Evolutionary conservation across 2,113 vertebrate genomes (phyloP).

Genomic region (Anguilla rostrata): DNA sequence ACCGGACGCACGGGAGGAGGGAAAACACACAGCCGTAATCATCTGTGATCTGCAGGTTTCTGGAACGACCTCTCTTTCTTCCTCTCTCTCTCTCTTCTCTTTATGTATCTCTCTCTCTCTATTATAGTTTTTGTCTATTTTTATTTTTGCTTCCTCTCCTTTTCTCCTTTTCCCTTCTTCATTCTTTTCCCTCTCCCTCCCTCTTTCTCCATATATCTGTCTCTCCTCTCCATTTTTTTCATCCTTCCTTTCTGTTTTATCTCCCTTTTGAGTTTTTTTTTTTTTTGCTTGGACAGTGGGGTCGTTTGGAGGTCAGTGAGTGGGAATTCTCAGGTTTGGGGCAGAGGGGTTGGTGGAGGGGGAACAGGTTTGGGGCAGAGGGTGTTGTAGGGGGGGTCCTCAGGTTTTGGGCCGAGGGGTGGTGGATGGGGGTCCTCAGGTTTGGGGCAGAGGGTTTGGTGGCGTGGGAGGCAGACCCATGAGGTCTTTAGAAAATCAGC

Average conservation of each 20-base stretch:
- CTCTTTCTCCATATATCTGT: constrained; percentile 19
- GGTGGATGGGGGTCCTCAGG: not conserved
- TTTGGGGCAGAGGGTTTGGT: not conserved
- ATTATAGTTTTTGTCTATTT: constrained; percentile 21
- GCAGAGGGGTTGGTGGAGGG: not conserved
- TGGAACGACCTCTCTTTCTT: constrained; percentile 40
- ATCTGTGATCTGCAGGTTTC: constrained; percentile 50
- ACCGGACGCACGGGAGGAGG: constrained; percentile 53
- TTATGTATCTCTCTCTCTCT: constrained; percentile 30
- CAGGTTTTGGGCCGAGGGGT: not conserved
- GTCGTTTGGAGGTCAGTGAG: not conserved
- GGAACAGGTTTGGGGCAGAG: not conserved
- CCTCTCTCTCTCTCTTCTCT: constrained; percentile 14
- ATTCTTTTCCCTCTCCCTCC: not conserved
- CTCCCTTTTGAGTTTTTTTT: constrained; percentile 2
- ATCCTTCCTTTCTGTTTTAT: not conserved
- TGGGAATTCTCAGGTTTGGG: not conserved
- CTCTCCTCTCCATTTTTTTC: constrained; percentile 20
- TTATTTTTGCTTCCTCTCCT: not conserved
- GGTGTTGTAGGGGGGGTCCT: not conserved
- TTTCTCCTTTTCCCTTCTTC: not conserved
- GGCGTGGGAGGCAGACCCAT: too few relatives aligned
- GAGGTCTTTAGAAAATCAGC: too few relatives aligned
- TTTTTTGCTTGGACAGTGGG: constrained; percentile 24
- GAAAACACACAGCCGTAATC: constrained; percentile 66